Percentiles rank a stretch among this genome's conserved stretches.
Conservation (phyloP, 1,140 invertebrate species). For the Druon quercuslanigerum region DNA sequence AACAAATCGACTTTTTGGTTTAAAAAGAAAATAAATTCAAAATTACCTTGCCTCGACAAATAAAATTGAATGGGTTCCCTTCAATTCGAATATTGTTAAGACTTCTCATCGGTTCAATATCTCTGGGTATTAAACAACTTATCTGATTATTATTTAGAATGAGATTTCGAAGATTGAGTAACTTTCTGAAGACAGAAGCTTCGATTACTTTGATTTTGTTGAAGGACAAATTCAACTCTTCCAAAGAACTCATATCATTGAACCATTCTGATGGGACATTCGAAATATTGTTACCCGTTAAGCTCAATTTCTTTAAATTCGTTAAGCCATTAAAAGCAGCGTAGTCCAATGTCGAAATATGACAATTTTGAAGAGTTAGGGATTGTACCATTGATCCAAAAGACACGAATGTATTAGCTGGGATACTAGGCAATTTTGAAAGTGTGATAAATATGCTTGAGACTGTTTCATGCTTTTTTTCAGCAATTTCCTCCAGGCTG, state of each 20-base stretch:
- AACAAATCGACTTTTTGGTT: too few relatives aligned
- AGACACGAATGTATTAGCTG: conserved; percentile 47
- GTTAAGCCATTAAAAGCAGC: conserved; percentile 53
- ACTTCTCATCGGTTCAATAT: conserved; percentile 52
- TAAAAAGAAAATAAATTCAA: conserved; percentile 7
- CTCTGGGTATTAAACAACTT: conserved; percentile 50
- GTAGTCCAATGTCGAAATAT: conserved; percentile 50
- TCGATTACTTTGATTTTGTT: conserved; percentile 58
- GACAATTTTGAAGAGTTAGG: conserved; percentile 61
- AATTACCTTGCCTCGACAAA: conserved; percentile 62
- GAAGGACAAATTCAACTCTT: conserved; percentile 66
- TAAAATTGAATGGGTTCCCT: conserved; percentile 61
- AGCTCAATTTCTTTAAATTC: conserved; percentile 56
- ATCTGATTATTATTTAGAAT: conserved; percentile 63
- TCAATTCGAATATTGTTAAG: conserved; percentile 63
- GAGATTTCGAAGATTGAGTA: conserved; percentile 53
- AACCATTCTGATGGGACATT: conserved; percentile 57
- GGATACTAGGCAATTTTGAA: conserved; percentile 52
- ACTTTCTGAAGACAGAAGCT: conserved; percentile 47
- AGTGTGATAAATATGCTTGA: conserved; percentile 35
- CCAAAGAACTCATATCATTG: conserved; percentile 48
- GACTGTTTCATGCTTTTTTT: background rate
- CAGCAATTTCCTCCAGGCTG: background rate
- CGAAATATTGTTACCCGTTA: conserved; percentile 60
- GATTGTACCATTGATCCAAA: conserved; percentile 49